phyloP scores from a whole-genome alignment of 2,797 vertebrate species.

The Taeniopygia guttata region DNA sequence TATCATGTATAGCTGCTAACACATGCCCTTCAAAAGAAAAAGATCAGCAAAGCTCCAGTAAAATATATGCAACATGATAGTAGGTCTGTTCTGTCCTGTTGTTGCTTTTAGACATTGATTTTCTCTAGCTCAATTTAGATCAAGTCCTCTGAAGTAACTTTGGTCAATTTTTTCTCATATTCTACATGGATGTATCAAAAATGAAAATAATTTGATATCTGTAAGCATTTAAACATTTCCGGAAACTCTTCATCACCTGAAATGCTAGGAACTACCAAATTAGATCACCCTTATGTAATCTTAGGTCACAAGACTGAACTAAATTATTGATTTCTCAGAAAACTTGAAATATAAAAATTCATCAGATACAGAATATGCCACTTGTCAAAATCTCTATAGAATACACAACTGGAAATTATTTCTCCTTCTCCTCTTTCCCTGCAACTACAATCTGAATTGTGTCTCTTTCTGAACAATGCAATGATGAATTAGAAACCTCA shows the following conservation, averaged over 20 bases:
- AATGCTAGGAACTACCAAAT: neutral
- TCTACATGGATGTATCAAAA: neutral
- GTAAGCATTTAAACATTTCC: neutral
- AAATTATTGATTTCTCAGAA: neutral
- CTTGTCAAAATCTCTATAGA: neutral
- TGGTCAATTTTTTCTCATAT: neutral
- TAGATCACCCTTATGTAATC: neutral
- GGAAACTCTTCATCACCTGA: neutral
- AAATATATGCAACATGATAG: neutral
- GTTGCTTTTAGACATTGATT: neutral
- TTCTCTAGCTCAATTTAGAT: neutral
- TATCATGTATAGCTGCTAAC: neutral
- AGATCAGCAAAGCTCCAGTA: neutral
- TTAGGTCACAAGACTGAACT: neutral
- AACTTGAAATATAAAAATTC: neutral
- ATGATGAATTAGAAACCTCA: neutral
- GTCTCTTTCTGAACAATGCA: neutral
- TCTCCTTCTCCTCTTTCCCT: neutral
- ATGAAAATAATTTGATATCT: neutral
- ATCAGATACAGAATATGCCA: neutral
- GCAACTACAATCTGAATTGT: neutral
- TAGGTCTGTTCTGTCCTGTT: neutral
- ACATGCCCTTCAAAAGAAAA: neutral
- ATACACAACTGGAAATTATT: neutral
- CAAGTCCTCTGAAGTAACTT: neutral